These are phyloP conservation scores for Sarotherodon lohbergeri DNA, from an alignment of 2,113 vertebrate genomes.

Conservation along the genomic window DNA sequence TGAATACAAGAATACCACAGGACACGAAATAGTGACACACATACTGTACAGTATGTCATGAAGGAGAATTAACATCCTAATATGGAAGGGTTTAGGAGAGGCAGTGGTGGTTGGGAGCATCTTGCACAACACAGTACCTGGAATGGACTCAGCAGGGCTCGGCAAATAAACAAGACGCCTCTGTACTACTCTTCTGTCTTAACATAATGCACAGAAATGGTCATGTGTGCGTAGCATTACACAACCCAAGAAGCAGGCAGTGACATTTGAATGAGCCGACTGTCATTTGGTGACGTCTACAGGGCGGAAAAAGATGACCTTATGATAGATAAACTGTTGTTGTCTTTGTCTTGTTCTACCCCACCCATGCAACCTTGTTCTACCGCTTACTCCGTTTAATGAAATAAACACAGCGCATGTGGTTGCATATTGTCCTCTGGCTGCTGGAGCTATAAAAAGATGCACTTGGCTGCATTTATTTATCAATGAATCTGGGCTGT, in stretches of 20 bases:
- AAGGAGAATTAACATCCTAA: conserved; percentile 30
- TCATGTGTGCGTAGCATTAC: background rate
- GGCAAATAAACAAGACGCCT: background rate
- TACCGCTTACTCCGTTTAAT: background rate
- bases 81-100: conserved; percentile 7
- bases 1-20: conserved; percentile 10
- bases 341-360: background rate
- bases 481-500: conserved; percentile 47
- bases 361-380: background rate
- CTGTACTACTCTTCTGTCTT: background rate
- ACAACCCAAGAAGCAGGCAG: conserved; percentile 34
- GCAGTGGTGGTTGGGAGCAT: background rate
- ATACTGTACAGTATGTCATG: background rate
- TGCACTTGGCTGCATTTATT: conserved; percentile 44
- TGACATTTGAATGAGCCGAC: conserved; percentile 69
- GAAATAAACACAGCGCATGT: conserved; percentile 25
- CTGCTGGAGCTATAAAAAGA: conserved; percentile 47
- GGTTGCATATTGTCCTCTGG: conserved; percentile 34
- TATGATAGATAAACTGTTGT: conserved; percentile 55
- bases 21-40: conserved; percentile 21
- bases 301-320: conserved; percentile 66
- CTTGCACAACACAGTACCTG: conserved; percentile 41
- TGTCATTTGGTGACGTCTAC: conserved; percentile 46
- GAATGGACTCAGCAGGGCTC: background rate
- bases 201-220: background rate